phyloP scores from a whole-genome alignment of 2,888 invertebrate species.

The Autographa pulchrina region DNA sequence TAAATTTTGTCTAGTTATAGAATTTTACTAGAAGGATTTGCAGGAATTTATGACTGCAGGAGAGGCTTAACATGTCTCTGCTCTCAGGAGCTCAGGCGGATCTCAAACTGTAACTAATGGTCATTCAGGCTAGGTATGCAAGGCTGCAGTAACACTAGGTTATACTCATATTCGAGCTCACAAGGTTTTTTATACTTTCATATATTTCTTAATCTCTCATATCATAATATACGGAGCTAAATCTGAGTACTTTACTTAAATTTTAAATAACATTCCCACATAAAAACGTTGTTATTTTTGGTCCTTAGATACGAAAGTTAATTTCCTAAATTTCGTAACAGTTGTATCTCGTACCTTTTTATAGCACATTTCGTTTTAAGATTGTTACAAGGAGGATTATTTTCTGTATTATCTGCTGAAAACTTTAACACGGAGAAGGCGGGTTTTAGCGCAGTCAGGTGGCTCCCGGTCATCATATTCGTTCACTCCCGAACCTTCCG shows the following conservation, averaged over 20 bases:
- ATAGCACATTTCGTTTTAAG: constrained; percentile 8
- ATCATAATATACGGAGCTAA: background rate
- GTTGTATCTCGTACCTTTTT: constrained; percentile 14
- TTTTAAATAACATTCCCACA: background rate
- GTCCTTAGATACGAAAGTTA: constrained; percentile 1
- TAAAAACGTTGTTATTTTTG: background rate
- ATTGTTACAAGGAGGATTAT: constrained; percentile 11
- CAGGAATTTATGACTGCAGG: background rate
- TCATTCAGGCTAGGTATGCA: background rate
- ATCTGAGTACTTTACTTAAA: constrained; percentile 1
- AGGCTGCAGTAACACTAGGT: background rate
- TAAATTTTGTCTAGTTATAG: background rate
- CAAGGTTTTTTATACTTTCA: background rate
- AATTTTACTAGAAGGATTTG: background rate
- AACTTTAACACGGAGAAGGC: constrained; percentile 44
- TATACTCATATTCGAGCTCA: background rate
- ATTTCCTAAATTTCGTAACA: background rate
- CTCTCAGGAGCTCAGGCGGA: background rate
- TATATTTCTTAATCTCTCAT: background rate
- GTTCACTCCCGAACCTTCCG: constrained; percentile 15
- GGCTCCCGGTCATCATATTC: constrained; percentile 48
- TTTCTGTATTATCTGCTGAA: constrained; percentile 22
- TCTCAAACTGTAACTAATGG: constrained; percentile 4
- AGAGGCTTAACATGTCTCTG: background rate
- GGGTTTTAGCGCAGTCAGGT: constrained; percentile 38